Evolutionary conservation across 2,113 vertebrate species (phyloP), one percentile per base, ranked within the genome.

Genomic region (Mormyrus lacerda): DNA sequence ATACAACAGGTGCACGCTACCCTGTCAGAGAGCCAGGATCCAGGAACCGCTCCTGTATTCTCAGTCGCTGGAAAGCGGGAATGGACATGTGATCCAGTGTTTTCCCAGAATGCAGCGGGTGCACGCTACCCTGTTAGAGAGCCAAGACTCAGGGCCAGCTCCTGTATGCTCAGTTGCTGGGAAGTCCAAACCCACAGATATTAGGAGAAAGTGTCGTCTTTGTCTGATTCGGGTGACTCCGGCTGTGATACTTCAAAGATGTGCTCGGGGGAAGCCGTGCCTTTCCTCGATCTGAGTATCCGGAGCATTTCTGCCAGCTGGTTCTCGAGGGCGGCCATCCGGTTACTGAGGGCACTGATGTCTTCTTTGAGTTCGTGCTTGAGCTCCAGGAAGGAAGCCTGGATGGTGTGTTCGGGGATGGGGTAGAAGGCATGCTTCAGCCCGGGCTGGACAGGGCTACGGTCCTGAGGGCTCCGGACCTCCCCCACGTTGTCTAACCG

Each of bases 381-480:
- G 90, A 98, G 97, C 94, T 99, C 98, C 90, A 97, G 94, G 89
- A 99, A 94, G 0, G 97, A 96, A 53, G 97, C 97, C 92, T 99
- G 98, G 84, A 99, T 96, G 0, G 97, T 97, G 92, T 99, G 97
- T 95, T 99, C 98, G 0, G 98, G 98, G 93, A 99, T 99, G 88
- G 98, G 97, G 90, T 97, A 97, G 95, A 99, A 99, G 39, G 95
- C 90, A 50, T 97, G 98, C 93, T 96, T 96, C 92, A 95, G 94
- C 90, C 98, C 97, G 0, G 96, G 95, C 91, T 97, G 95, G 85
- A 97, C 94, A 0, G 98, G 98, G 92, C 98, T 99, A 58, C 95
- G 96, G 93, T 99, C 98, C 94, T 97, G 97, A 0, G 98, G 98
- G 27, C 96, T 95, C 88, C 97, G 94, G 0, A 97, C 96, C 85